A percentile compares a stretch with the other conserved stretches of the same genome.
Conservation (phyloP, 2,888 invertebrate species). For the Teleogryllus oceanicus region DNA sequence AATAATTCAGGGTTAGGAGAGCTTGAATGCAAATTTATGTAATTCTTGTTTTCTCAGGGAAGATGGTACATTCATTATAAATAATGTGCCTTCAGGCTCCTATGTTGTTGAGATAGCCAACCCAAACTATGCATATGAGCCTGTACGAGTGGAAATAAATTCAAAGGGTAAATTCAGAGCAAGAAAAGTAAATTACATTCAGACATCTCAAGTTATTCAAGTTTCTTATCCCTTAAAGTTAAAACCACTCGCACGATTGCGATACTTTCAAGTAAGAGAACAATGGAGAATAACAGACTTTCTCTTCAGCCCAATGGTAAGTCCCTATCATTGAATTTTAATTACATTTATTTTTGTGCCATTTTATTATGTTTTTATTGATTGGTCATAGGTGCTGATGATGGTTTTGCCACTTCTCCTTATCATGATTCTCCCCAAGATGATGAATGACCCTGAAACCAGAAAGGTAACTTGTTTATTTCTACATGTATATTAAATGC, state of each 20-base stretch:
- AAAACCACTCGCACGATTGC: constrained; percentile 74
- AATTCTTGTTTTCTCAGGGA: constrained; percentile 55
- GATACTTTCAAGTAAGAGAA: constrained; percentile 90
- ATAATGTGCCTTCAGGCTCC: constrained; percentile 86
- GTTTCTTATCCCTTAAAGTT: constrained; percentile 90
- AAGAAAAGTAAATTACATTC: constrained; percentile 88
- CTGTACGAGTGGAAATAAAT: constrained; percentile 93
- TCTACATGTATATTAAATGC: not conserved
- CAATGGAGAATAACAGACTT: constrained; percentile 97
- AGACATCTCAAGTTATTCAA: constrained; percentile 84
- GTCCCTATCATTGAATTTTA: constrained; percentile 27
- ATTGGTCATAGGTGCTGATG: constrained; percentile 71
- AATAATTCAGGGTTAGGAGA: not conserved
- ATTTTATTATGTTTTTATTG: not conserved
- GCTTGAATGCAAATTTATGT: not conserved
- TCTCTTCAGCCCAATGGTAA: constrained; percentile 90
- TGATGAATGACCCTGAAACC: constrained; percentile 97
- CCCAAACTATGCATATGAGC: constrained; percentile 89
- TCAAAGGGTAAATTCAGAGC: constrained; percentile 95
- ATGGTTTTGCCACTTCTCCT: constrained; percentile 90
- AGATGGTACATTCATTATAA: constrained; percentile 86
- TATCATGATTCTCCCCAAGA: constrained; percentile 89
- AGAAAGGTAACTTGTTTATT: constrained; percentile 61
- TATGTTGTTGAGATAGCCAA: constrained; percentile 90
- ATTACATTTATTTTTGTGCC: not conserved